phyloP scores from a whole-genome alignment of 1,140 invertebrate species.

The Listronotus bonariensis region DNA sequence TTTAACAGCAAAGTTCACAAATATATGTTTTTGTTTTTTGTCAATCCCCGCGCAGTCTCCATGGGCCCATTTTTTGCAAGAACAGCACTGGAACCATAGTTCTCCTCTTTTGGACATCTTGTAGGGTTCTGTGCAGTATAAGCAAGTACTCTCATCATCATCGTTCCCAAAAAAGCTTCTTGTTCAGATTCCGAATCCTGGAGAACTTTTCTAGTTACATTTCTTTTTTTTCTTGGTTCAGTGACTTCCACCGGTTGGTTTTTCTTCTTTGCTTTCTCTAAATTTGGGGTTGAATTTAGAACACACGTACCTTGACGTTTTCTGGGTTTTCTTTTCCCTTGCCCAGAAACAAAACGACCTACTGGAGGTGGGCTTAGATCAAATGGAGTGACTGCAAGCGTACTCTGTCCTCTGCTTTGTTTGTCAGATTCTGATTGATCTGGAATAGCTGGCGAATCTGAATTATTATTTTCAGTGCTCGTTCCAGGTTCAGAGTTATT shows the following conservation, averaged over 20 bases:
- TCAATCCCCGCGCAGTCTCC: background rate
- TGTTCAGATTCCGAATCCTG: background rate
- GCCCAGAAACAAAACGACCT: too few species aligned
- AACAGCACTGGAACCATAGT: background rate
- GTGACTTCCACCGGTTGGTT: background rate
- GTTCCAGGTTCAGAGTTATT: too few species aligned
- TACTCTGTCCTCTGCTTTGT: too few species aligned
- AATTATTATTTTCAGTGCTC: too few species aligned
- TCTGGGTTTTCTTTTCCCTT: too few species aligned
- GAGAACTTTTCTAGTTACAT: slow-evolving; percentile 3
- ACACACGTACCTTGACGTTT: too few species aligned
- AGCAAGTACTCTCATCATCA: background rate
- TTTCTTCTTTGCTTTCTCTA: slow-evolving; percentile 6
- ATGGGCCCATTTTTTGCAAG: background rate
- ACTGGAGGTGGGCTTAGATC: too few species aligned
- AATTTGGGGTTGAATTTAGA: background rate
- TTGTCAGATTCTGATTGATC: too few species aligned
- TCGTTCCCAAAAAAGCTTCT: background rate
- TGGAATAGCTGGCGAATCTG: too few species aligned
- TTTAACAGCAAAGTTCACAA: too few species aligned
- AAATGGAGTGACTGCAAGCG: too few species aligned
- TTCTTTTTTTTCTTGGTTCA: background rate
- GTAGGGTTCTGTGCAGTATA: background rate
- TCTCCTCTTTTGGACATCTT: background rate
- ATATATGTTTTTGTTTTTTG: background rate